Conservation (phyloP, 1,140 invertebrate species). For the Cydia fagiglandana region DNA sequence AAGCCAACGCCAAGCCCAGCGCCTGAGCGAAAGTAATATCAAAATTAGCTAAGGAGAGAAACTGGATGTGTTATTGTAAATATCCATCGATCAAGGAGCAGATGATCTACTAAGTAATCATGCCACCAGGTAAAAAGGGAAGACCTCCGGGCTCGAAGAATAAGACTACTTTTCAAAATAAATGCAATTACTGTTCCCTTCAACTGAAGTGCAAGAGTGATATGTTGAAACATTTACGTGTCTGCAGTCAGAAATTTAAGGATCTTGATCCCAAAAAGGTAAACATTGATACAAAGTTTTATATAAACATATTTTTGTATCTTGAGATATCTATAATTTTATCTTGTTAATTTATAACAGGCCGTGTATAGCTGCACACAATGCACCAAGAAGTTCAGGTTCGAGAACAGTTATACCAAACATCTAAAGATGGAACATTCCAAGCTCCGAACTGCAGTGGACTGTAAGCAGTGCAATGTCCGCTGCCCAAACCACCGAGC, state of each 20-base stretch:
- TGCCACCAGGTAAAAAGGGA: conserved; percentile 58
- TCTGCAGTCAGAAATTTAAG: neutral
- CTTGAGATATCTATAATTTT: neutral
- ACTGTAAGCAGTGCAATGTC: conserved; percentile 57
- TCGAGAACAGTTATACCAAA: conserved; percentile 50
- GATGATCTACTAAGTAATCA: conserved; percentile 29
- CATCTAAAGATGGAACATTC: conserved; percentile 65
- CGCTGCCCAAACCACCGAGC: conserved; percentile 52
- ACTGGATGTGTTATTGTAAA: conserved; percentile 44
- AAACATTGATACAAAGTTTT: conserved; percentile 14
- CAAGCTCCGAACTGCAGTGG: conserved; percentile 51
- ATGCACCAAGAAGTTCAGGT: conserved; percentile 66
- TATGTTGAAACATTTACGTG: conserved; percentile 16
- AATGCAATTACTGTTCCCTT: neutral
- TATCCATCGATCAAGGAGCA: conserved; percentile 24
- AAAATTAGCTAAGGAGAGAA: conserved; percentile 51
- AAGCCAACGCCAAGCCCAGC: conserved; percentile 40
- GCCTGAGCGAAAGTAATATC: conserved; percentile 75
- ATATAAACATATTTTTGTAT: neutral
- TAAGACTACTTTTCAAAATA: conserved; percentile 33
- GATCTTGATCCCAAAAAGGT: conserved; percentile 21
- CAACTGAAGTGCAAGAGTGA: neutral
- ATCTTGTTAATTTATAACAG: conserved; percentile 41
- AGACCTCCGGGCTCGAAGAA: conserved; percentile 52
- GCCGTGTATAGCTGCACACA: conserved; percentile 50